phyloP scores from a whole-genome alignment of 35 echinoderm and acorn worm genomes.

The Lytechinus pictus region DNA sequence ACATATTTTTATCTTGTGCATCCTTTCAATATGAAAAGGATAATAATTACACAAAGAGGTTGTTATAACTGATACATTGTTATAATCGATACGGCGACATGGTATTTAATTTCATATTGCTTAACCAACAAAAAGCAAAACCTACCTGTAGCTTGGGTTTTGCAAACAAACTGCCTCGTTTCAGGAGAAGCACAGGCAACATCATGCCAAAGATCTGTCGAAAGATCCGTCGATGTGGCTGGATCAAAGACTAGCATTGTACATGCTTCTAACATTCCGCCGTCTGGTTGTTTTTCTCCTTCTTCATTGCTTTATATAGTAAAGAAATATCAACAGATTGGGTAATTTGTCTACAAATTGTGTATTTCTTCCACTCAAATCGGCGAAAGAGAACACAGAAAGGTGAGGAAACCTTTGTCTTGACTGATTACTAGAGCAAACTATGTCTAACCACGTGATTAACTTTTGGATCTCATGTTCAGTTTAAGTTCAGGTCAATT shows the following conservation, averaged over 20 bases:
- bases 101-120: no score
- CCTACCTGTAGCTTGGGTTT: conserved; percentile 62
- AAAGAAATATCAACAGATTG: background rate
- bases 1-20: no score
- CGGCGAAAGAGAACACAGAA: no score
- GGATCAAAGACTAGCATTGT: conserved; percentile 66
- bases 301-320: background rate
- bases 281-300: conserved; percentile 64
- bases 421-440: background rate
- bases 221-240: conserved; percentile 53
- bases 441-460: no score
- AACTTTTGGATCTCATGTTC: no score
- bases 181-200: conserved; percentile 85
- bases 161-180: conserved; percentile 84
- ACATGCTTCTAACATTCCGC: conserved; percentile 79
- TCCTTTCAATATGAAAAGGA: no score
- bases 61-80: no score
- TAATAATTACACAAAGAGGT: no score
- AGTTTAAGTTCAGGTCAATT: no score
- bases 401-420: background rate
- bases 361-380: background rate
- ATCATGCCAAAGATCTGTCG: conserved; percentile 88
- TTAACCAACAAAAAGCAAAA: no score
- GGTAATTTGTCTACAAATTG: background rate
- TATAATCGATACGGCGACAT: no score